Percentiles rank a stretch among this genome's conserved stretches.
Evolutionary conservation across 2,888 invertebrate species (phyloP).

Genomic region (Hydrotaea diabolus): DNA sequence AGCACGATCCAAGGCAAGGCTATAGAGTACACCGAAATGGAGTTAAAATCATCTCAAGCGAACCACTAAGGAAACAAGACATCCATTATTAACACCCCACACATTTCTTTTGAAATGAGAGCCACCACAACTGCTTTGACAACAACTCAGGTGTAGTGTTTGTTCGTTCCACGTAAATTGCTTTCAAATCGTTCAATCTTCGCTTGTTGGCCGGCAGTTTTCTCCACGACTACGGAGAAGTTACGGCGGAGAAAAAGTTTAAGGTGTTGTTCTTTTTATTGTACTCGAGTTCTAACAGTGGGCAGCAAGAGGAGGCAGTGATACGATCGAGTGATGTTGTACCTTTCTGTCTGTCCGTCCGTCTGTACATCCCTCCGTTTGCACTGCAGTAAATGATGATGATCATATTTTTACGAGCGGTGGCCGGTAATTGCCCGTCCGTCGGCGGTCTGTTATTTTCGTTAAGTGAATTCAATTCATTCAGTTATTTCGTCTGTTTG

Average conservation of each 20-base stretch:
- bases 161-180: constrained; percentile 21
- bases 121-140: background rate
- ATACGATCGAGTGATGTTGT: background rate
- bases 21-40: background rate
- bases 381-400: background rate
- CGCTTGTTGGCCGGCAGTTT: background rate
- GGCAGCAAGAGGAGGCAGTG: background rate
- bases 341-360: background rate
- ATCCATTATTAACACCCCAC: constrained; percentile 5
- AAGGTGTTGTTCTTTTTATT: background rate
- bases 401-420: constrained; percentile 12
- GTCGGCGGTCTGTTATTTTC: background rate
- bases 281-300: constrained; percentile 4
- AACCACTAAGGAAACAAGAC: background rate
- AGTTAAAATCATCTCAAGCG: background rate
- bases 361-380: background rate
- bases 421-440: background rate
- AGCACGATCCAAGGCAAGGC: too few relatives aligned
- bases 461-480: constrained; percentile 3
- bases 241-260: background rate
- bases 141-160: constrained; percentile 26
- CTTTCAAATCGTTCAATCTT: constrained; percentile 16
- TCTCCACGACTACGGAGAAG: background rate
- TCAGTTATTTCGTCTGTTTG: background rate
- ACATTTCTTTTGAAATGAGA: background rate